These are phyloP conservation scores for Drosophila differens DNA, from an alignment of 2,888 invertebrate species.

Conservation along the genomic window DNA sequence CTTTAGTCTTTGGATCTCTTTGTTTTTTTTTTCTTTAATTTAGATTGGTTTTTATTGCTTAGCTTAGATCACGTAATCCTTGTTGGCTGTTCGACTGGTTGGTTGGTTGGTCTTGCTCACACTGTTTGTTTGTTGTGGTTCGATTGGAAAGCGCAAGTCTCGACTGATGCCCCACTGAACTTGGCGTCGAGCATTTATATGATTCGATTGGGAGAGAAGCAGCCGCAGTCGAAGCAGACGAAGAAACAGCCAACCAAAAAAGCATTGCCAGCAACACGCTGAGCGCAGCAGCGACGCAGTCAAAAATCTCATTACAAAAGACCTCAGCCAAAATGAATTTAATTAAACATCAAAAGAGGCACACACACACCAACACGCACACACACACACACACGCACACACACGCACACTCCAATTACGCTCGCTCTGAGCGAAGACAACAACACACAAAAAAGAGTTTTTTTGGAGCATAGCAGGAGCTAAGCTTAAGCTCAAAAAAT, in stretches of 20 bases:
- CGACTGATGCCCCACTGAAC: conserved; percentile 72
- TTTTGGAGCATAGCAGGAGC: conserved; percentile 33
- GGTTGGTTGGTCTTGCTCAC: conserved; percentile 8
- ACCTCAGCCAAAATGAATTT: conserved; percentile 75
- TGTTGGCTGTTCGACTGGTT: conserved; percentile 31
- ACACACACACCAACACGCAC: conserved; percentile 5
- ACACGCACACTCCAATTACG: neutral
- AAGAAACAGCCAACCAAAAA: conserved; percentile 45
- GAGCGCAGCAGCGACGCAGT: conserved; percentile 41
- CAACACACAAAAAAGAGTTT: conserved; percentile 34
- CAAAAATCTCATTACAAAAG: conserved; percentile 81
- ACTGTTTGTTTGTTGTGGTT: conserved; percentile 29
- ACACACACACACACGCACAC: conserved; percentile 17
- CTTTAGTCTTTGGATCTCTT: conserved; percentile 49
- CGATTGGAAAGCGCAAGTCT: conserved; percentile 69
- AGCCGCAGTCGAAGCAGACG: conserved; percentile 4
- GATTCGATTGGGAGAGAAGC: conserved; percentile 60
- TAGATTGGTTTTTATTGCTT: conserved; percentile 60
- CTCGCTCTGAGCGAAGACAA: neutral
- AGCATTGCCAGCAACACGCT: conserved; percentile 42
- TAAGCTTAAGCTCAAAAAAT: conserved; percentile 1
- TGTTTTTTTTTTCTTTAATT: neutral
- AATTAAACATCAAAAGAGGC: conserved; percentile 79
- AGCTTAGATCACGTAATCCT: conserved; percentile 84
- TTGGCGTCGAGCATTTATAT: conserved; percentile 72